Conservation (phyloP, 2,888 invertebrate species). For the Sarcophaga subvicina region DNA sequence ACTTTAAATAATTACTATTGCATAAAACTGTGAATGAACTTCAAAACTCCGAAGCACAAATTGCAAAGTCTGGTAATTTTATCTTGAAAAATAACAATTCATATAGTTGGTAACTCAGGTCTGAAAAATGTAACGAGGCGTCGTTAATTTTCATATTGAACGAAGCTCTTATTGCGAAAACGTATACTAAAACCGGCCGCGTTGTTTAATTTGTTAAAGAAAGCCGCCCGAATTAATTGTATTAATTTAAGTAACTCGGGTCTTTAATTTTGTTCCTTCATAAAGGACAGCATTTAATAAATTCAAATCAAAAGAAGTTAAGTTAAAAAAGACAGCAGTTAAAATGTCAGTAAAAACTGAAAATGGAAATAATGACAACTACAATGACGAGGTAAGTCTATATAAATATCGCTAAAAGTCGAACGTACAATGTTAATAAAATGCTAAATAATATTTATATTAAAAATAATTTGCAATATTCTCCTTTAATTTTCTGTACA, state of each 20-base stretch:
- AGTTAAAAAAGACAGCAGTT: background rate
- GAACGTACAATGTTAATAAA: background rate
- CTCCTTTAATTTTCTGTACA: slow-evolving; percentile 10
- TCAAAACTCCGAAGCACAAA: background rate
- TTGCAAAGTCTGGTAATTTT: too few relatives aligned
- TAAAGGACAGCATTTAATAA: background rate
- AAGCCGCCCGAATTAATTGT: slow-evolving; percentile 30
- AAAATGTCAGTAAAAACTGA: slow-evolving; percentile 75
- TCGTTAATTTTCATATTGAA: slow-evolving; percentile 49
- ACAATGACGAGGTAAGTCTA: slow-evolving; percentile 76
- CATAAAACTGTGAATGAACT: too few relatives aligned
- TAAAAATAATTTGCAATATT: background rate
- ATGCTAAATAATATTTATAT: background rate
- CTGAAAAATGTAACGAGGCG: slow-evolving; percentile 42
- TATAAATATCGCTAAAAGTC: background rate
- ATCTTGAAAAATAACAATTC: background rate
- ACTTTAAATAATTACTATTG: too few relatives aligned
- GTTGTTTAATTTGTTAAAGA: slow-evolving; percentile 40
- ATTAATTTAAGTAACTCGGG: background rate
- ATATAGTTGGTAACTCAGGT: background rate
- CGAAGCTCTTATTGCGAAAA: slow-evolving; percentile 21
- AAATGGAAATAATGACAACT: slow-evolving; percentile 76
- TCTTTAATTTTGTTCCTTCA: background rate
- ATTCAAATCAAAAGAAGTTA: background rate
- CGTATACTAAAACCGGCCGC: slow-evolving; percentile 53